Evolutionary conservation across 1,140 invertebrate species (phyloP), one percentile per base, ranked within the genome.

Genomic region (Piezodorus guildinii): DNA sequence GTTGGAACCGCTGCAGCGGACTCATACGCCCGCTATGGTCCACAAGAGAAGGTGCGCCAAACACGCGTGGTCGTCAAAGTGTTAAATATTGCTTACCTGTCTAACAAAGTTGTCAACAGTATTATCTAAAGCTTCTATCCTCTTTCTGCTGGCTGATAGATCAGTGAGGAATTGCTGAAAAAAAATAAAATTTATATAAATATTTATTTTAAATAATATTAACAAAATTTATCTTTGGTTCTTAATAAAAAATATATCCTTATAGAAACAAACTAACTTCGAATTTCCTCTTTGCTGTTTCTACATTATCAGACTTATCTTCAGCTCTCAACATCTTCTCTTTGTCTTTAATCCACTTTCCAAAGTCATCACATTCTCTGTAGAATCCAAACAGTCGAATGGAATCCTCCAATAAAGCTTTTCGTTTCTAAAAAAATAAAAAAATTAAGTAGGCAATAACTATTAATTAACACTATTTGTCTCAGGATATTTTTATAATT

Each of bases 311-410:
- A 16, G 84, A 80, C 15, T 83, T 83, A 68, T 96, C 93, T 64
- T 94, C 90, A 14, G 86, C 81, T 49, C 86, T 79, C 23, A 98
- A 77, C 75, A 95, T 81, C 71, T 89, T 87, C 74, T 96, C 91
- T 73, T 95, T 97, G 64, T 98, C 94, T 70, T 87, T 88, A 71
- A 98, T 95, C 96, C 96, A 98, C 67, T 87, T 86, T 75, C 97
- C 94, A 74, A 98, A 96, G 73, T 96, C 94, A 72, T 97, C 93
- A 77, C 95, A 98, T 73, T 98, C 94, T n/a, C 88, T 82, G 74
- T 94, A 95, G 78, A 98, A 98, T 34, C 86, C 87, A 74, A 93
- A 97, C 17, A 98, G 77, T 67, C 90, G 83, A 63, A 96, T 94
- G 0, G 94, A 88, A 74, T 98, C 95, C 69, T 94, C 91, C 12